Conservation (phyloP, 2,113 vertebrate species). For the Egretta garzetta region DNA sequence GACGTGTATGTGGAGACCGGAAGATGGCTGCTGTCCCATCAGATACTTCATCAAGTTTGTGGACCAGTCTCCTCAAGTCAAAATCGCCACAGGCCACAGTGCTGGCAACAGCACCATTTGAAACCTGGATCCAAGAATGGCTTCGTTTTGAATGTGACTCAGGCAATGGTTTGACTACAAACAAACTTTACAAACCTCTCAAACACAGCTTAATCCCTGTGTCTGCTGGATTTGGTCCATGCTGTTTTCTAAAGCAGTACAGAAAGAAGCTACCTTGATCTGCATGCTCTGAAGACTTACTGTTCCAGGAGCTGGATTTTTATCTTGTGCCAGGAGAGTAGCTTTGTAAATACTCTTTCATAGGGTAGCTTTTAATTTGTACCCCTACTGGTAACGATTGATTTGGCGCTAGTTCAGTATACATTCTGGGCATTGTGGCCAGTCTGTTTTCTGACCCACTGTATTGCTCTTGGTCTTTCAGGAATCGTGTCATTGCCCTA, state of each 20-base stretch:
- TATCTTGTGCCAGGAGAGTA: not conserved
- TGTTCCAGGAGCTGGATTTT: not conserved
- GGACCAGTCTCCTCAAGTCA: not conserved
- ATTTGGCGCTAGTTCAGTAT: not conserved
- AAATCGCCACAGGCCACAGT: not conserved
- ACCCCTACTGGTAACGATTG: not conserved
- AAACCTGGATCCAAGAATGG: slow-evolving; percentile 2
- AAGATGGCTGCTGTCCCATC: slow-evolving; percentile 30
- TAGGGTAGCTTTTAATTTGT: not conserved
- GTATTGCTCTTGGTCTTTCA: not conserved
- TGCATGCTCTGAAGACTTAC: not conserved
- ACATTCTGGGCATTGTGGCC: not conserved
- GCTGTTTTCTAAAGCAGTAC: not conserved
- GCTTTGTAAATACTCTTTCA: slow-evolving; percentile 8
- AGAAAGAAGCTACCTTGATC: slow-evolving; percentile 27
- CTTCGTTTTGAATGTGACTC: not conserved
- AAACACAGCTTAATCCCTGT: not conserved
- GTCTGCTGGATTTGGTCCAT: slow-evolving; percentile 15
- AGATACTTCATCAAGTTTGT: slow-evolving; percentile 7
- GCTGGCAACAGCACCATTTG: not conserved
- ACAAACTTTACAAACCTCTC: not conserved
- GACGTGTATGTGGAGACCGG: not conserved
- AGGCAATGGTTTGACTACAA: not conserved
- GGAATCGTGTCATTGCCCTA: not conserved
- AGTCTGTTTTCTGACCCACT: not conserved